A percentile compares a stretch with the other conserved stretches of the same genome.
Evolutionary conservation across 2,888 invertebrate genomes (phyloP).

Genomic region (Agelastica alni): DNA sequence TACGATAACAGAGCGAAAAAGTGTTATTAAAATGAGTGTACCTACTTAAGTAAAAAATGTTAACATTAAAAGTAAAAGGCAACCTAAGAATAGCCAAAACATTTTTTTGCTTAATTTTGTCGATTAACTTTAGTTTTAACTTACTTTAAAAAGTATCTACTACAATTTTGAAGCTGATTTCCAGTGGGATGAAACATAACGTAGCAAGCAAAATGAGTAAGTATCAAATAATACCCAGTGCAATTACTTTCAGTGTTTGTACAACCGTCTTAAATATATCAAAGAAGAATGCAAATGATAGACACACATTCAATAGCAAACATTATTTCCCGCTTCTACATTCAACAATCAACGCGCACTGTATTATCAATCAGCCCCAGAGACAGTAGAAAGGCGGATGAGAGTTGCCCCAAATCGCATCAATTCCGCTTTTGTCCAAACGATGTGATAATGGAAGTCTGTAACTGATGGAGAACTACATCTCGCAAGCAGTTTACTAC

Average conservation of each 20-base stretch:
- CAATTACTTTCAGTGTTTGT: not conserved
- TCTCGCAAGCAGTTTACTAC: not conserved
- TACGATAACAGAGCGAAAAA: too few relatives aligned
- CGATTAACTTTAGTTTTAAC: too few relatives aligned
- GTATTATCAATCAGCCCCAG: conserved; percentile 37
- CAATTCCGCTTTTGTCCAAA: conserved; percentile 28
- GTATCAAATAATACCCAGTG: not conserved
- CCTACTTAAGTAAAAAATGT: too few relatives aligned
- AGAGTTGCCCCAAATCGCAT: conserved; percentile 27
- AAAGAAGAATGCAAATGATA: conserved; percentile 34
- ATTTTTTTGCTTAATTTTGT: too few relatives aligned
- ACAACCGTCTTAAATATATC: conserved; percentile 2
- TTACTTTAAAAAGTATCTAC: too few relatives aligned
- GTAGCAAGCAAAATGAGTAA: not conserved
- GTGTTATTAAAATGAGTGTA: too few relatives aligned
- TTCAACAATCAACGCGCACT: conserved; percentile 32
- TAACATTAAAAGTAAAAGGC: too few relatives aligned
- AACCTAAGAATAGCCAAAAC: too few relatives aligned
- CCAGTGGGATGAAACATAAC: not conserved
- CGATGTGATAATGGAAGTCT: conserved; percentile 24
- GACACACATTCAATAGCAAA: conserved; percentile 31
- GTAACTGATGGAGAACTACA: conserved; percentile 17
- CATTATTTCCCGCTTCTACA: conserved; percentile 27
- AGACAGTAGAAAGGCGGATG: conserved; percentile 37
- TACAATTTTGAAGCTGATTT: too few relatives aligned